Conservation (phyloP, 2,797 vertebrate species). For the Typhlichthys subterraneus region DNA sequence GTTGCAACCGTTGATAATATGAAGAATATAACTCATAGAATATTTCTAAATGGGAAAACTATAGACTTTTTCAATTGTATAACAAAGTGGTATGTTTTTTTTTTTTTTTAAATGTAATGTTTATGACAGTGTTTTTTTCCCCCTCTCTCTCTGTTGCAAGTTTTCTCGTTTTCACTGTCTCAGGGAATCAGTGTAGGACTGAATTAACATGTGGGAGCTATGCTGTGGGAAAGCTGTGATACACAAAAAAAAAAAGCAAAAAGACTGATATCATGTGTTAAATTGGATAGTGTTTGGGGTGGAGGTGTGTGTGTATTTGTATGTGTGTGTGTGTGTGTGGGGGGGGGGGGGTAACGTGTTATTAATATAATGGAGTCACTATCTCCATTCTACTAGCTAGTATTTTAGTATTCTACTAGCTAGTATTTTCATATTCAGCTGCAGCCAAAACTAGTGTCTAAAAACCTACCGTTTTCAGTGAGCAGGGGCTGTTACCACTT, state of each 20-base stretch:
- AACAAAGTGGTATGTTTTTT: too few species aligned
- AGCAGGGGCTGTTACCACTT: conserved; percentile 86
- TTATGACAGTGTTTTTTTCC: background rate
- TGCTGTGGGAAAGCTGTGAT: conserved; percentile 21
- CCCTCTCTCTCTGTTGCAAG: too few species aligned
- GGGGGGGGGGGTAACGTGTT: conserved; percentile 73
- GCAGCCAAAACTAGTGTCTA: conserved; percentile 85
- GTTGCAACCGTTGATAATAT: conserved; percentile 3
- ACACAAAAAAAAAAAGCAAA: conserved; percentile 29
- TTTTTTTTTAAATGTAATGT: background rate
- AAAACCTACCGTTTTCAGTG: conserved; percentile 85
- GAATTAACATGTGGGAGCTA: conserved; percentile 3
- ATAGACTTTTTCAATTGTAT: background rate
- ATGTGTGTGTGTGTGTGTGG: conserved; percentile 70
- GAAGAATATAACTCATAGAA: background rate
- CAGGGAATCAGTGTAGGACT: conserved; percentile 2
- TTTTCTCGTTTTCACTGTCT: background rate
- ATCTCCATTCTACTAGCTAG: conserved; percentile 79
- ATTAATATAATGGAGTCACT: conserved; percentile 46
- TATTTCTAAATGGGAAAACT: background rate
- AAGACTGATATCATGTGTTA: conserved; percentile 55
- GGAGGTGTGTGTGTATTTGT: conserved; percentile 70
- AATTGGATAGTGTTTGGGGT: conserved; percentile 15
- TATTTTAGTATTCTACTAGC: conserved; percentile 81
- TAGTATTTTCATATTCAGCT: conserved; percentile 83